Percentiles rank a stretch among this genome's conserved stretches.
These are phyloP conservation scores for Nyctalus aviator DNA, from an alignment of 2,797 vertebrate genomes.

Conservation along the genomic window DNA sequence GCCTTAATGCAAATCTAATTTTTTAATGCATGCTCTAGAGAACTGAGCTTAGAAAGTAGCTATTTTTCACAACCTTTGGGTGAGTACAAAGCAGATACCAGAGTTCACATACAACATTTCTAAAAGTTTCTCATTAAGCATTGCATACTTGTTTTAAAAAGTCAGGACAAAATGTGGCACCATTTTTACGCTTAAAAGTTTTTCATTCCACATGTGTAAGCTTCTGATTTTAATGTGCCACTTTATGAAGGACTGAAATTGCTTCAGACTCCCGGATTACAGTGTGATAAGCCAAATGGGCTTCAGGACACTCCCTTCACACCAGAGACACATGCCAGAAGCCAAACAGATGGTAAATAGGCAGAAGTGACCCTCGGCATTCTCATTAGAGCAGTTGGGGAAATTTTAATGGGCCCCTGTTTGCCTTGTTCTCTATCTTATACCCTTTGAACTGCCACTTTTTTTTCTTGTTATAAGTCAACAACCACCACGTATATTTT, in stretches of 20 bases:
- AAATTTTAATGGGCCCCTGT: slow-evolving; percentile 87
- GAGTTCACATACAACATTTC: background rate
- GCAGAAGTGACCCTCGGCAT: slow-evolving; percentile 88
- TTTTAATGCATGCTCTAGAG: background rate
- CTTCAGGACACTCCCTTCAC: slow-evolving; percentile 84
- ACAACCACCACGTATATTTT: slow-evolving; percentile 89
- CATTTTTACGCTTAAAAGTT: slow-evolving; percentile 61
- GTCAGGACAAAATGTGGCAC: background rate
- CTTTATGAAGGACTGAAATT: slow-evolving; percentile 81
- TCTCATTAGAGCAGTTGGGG: slow-evolving; percentile 89
- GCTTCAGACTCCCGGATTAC: slow-evolving; percentile 81
- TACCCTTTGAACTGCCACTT: slow-evolving; percentile 88
- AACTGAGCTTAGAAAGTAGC: background rate
- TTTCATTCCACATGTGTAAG: background rate
- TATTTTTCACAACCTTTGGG: background rate
- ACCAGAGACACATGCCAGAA: slow-evolving; percentile 87
- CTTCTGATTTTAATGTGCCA: slow-evolving; percentile 56
- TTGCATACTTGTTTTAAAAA: background rate
- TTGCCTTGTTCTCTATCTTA: slow-evolving; percentile 87
- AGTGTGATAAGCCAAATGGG: slow-evolving; percentile 85
- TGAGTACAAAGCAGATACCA: background rate
- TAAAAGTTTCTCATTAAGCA: slow-evolving; percentile 29
- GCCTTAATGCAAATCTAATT: background rate
- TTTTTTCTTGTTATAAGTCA: slow-evolving; percentile 86
- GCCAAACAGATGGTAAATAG: slow-evolving; percentile 90